phyloP scores from a whole-genome alignment of 2,113 vertebrate genomes.

The Emberiza fucata region DNA sequence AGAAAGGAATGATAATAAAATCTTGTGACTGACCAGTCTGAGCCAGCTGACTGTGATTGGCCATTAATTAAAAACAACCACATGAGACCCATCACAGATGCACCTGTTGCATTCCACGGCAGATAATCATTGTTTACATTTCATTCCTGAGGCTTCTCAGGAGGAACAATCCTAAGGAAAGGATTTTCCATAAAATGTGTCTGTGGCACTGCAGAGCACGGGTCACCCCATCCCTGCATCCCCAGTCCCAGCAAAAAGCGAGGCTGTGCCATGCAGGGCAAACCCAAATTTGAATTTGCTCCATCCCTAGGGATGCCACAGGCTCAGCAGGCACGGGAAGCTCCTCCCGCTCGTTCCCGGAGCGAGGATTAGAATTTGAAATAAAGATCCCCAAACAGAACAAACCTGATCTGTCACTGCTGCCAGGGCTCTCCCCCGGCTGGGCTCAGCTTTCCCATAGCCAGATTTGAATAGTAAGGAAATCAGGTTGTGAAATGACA shows the following conservation, averaged over 20 bases:
- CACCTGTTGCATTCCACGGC: too few species aligned
- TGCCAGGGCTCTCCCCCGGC: not conserved
- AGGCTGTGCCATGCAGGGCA: rapidly evolving
- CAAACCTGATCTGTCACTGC: not conserved
- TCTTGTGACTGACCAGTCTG: too few species aligned
- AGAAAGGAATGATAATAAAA: too few species aligned
- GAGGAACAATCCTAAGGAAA: too few species aligned
- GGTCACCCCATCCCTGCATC: rapidly evolving
- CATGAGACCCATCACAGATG: too few species aligned
- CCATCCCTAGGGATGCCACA: rapidly evolving
- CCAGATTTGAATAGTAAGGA: constrained; percentile 13
- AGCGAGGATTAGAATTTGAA: not conserved
- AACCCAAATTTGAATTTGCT: rapidly evolving
- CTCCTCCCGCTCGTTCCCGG: not conserved
- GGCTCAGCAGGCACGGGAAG: not conserved
- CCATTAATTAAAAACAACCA: too few species aligned
- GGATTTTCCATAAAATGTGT: too few species aligned
- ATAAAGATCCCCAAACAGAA: not conserved
- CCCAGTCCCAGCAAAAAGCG: rapidly evolving
- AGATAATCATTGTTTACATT: too few species aligned
- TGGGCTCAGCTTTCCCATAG: not conserved
- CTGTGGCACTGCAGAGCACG: rapidly evolving
- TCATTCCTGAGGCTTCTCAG: too few species aligned
- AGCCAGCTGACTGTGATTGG: too few species aligned
- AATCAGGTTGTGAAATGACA: not conserved